These are phyloP conservation scores for Solen grandis DNA, from an alignment of 1,140 invertebrate species.

Conservation along the genomic window DNA sequence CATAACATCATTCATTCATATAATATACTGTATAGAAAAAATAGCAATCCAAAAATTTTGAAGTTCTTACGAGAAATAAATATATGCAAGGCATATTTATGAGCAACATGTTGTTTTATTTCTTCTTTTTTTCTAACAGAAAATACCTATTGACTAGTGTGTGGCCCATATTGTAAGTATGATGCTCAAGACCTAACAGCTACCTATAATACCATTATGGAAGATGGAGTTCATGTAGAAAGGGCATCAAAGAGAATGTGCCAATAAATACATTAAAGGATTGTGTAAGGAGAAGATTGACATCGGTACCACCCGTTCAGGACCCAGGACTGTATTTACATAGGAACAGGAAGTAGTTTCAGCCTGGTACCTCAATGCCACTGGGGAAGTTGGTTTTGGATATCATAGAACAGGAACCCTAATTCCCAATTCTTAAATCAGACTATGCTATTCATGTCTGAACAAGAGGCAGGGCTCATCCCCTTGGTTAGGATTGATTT, in stretches of 20 bases:
- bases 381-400: background rate
- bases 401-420: too few species aligned
- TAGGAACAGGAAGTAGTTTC: background rate
- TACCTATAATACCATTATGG: background rate
- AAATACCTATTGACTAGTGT: background rate
- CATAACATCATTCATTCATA: too few species aligned
- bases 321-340: conserved; percentile 2
- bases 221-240: background rate
- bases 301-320: background rate
- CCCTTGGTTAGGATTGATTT: conserved; percentile 1
- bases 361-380: background rate
- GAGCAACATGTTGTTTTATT: background rate
- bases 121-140: background rate
- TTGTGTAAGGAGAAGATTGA: background rate
- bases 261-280: background rate
- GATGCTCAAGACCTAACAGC: background rate
- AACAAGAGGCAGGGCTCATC: conserved; percentile 8
- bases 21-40: background rate
- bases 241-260: background rate
- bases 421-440: too few species aligned
- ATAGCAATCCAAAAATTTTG: background rate
- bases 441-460: too few species aligned
- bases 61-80: background rate
- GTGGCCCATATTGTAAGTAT: background rate
- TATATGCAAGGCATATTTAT: background rate